phyloP scores from a whole-genome alignment of 2,113 vertebrate genomes.

The Melozone crissalis region DNA sequence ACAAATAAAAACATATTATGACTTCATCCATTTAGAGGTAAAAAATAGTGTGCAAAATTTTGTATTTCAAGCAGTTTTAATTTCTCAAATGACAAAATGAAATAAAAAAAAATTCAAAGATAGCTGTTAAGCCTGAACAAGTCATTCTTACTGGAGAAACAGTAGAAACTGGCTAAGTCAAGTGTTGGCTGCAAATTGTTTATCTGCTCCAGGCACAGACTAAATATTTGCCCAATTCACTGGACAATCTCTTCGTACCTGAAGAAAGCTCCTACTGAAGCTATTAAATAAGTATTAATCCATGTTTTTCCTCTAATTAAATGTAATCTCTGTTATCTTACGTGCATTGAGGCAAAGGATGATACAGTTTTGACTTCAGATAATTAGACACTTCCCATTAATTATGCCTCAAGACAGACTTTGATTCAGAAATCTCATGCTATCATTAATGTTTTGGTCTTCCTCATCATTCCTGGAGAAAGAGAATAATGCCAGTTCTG shows the following conservation, averaged over 20 bases:
- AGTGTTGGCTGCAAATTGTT: not conserved
- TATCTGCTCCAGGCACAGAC: not conserved
- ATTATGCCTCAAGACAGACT: conserved; percentile 29
- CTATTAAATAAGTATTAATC: conserved; percentile 32
- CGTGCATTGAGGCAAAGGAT: conserved; percentile 25
- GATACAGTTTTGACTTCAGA: conserved; percentile 41
- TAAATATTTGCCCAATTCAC: conserved; percentile 12
- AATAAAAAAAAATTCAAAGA: not conserved
- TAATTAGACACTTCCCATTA: not conserved
- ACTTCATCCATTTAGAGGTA: not conserved
- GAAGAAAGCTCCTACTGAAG: not conserved
- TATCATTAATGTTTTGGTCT: not conserved
- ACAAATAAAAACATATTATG: not conserved
- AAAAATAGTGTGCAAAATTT: not conserved
- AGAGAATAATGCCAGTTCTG: not conserved
- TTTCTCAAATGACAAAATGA: not conserved
- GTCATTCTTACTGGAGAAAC: not conserved
- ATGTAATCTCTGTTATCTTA: conserved; percentile 36
- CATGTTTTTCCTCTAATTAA: conserved; percentile 41
- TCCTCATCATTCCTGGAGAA: not conserved
- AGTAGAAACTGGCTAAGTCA: not conserved
- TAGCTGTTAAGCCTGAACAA: not conserved
- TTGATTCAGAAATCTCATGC: conserved; percentile 4
- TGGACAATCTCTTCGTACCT: not conserved
- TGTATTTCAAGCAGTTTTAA: not conserved